phyloP scores from a whole-genome alignment of 2,113 vertebrate genomes.

The Porphyrio hochstetteri region DNA sequence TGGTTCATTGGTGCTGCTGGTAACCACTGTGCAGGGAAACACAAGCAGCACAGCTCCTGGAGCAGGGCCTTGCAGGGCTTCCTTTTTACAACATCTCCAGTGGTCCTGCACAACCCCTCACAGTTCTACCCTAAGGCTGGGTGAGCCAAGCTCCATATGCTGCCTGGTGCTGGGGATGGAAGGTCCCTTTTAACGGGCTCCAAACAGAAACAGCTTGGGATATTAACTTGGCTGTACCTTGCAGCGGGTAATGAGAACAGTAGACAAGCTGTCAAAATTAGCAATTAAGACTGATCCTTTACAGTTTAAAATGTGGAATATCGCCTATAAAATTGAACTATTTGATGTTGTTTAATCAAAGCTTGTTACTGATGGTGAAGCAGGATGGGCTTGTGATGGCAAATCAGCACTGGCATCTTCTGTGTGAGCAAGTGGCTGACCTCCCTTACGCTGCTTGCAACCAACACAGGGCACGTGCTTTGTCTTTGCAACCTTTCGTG shows the following conservation, averaged over 20 bases:
- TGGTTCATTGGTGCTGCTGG: constrained; percentile 24
- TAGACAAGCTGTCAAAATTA: neutral
- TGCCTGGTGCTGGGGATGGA: neutral
- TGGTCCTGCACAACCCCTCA: neutral
- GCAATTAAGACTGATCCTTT: neutral
- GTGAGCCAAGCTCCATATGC: neutral
- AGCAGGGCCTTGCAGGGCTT: neutral
- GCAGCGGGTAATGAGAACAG: neutral
- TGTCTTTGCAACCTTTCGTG: fast-evolving
- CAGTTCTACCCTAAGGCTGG: neutral
- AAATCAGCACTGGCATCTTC: neutral
- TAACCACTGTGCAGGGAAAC: neutral
- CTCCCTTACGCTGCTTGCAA: fast-evolving
- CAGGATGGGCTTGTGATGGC: fast-evolving
- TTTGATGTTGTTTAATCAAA: neutral
- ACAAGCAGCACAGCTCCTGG: neutral
- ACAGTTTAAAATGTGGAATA: neutral
- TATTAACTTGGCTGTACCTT: neutral
- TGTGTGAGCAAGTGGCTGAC: fast-evolving
- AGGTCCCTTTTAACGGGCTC: neutral
- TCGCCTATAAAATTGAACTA: fast-evolving
- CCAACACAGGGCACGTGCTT: fast-evolving
- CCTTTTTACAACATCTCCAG: neutral
- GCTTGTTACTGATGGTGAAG: neutral
- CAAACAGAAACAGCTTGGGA: neutral